A percentile compares a stretch with the other conserved stretches of the same genome.
Conservation (phyloP, 2,113 vertebrate species). For the Chinchilla lanigera region DNA sequence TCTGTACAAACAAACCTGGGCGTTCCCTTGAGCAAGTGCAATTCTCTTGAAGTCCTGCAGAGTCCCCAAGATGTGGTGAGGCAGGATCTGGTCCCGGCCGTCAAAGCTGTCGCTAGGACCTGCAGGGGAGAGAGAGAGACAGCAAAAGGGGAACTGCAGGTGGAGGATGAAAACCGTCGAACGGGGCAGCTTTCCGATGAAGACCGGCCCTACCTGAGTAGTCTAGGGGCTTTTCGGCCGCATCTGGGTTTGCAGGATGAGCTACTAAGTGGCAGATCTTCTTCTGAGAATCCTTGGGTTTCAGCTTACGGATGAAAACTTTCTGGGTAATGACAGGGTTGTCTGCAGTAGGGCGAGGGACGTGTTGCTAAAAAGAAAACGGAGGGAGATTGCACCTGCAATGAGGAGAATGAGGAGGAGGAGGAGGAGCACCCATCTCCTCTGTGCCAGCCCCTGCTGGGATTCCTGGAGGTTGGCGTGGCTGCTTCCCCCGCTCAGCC, state of each 20-base stretch:
- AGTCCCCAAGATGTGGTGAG: constrained; percentile 94
- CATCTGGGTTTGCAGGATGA: constrained; percentile 69
- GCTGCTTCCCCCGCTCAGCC: constrained; percentile 24
- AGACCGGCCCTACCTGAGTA: constrained; percentile 85
- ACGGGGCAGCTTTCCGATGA: not conserved
- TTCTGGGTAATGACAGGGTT: constrained; percentile 76
- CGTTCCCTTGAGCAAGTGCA: constrained; percentile 88
- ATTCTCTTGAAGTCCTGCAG: constrained; percentile 91
- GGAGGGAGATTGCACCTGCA: constrained; percentile 40
- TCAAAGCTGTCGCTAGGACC: constrained; percentile 82
- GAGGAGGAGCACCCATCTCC: not conserved
- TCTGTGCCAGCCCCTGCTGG: constrained; percentile 17
- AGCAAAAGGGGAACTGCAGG: not conserved
- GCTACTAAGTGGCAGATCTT: constrained; percentile 79
- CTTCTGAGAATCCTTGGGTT: constrained; percentile 75
- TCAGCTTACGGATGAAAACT: constrained; percentile 83
- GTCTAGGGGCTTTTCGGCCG: constrained; percentile 73
- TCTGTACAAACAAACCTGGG: constrained; percentile 84
- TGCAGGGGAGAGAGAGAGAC: constrained; percentile 64
- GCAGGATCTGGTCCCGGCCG: constrained; percentile 87
- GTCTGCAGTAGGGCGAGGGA: constrained; percentile 78
- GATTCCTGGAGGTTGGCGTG: constrained; percentile 51
- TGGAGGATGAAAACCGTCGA: not conserved
- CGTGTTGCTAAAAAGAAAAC: constrained; percentile 83
- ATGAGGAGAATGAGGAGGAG: not conserved